Base-by-base conservation (phyloP, 2,113 vertebrate genomes). In the Cheilinus undulatus region DNA sequence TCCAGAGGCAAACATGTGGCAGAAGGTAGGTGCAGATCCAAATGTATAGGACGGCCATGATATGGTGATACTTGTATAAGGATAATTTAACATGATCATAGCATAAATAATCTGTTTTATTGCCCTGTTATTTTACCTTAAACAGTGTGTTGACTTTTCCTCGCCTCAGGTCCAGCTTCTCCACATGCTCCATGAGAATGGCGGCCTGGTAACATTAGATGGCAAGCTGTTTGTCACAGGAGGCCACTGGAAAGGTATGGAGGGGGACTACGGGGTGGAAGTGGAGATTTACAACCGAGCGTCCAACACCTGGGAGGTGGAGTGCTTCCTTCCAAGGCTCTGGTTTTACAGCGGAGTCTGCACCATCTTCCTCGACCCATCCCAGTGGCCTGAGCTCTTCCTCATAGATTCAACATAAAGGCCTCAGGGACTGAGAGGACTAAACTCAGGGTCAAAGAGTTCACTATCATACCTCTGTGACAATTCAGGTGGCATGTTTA, bases 231-330 rank as follows among this genome's bases (percentile, higher is more conserved):
- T 94, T 0, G 92, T 96, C 79, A 99, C 98, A 0, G 98, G 98
- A 0, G 98, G 98, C 46, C 96, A 97, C 77, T 99, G 98, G 98
- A 96, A 97, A 76, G 98, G 97, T 7, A 95, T 99, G 95, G 96
- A 96, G 0, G 97, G 96, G 0, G 96, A 98, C 85, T 99, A 99
- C 59, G 93, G 83, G 0, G 98, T 99, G 38, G 97, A 98, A 70
- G 95, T 99, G 93, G 98, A 99, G 81, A 90, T 93, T 24, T 99
- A 98, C 1, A 95, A 96, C 81, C 92, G 93, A 0, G 1, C 75
- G 0, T 90, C 90, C 28, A 92, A 98, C 58, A 60, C 89, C 71
- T 99, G 98, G 97, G 93, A 82, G 0, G 77, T 94, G 43, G 96
- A 95, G 20, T 91, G 96, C 6, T 91, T 92, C 72, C 93, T 99